phyloP scores from a whole-genome alignment of 2,797 vertebrate species.

The Coccyzus lansbergi region DNA sequence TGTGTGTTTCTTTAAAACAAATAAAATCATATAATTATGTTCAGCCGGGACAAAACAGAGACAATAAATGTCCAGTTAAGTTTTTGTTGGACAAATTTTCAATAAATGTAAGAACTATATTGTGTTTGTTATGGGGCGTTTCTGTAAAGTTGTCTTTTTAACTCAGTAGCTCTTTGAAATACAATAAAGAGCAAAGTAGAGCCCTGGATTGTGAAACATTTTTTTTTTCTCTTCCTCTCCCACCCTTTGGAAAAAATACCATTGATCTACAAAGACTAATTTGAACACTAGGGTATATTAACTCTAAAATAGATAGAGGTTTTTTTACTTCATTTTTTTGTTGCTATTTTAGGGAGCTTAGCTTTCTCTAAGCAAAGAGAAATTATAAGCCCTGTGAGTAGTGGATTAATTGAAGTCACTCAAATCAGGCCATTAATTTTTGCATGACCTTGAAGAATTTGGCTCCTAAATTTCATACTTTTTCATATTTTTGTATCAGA shows the following conservation, averaged over 20 bases:
- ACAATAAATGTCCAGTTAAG: neutral
- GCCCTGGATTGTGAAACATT: neutral
- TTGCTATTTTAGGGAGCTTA: neutral
- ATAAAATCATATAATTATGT: neutral
- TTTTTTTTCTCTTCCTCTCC: neutral
- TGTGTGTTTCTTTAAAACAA: neutral
- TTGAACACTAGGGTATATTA: neutral
- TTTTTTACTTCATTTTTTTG: neutral
- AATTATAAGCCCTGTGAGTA: slow-evolving; percentile 1
- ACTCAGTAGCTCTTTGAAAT: neutral
- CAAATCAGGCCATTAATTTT: slow-evolving; percentile 40
- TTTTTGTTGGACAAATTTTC: neutral
- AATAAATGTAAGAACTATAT: neutral
- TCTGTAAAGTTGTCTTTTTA: neutral
- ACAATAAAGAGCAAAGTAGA: neutral
- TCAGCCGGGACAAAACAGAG: neutral
- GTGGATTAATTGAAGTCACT: slow-evolving; percentile 52
- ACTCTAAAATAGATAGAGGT: neutral
- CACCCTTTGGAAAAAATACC: neutral
- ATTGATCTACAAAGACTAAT: neutral
- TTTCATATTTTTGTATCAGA: neutral
- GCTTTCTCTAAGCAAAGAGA: slow-evolving; percentile 27
- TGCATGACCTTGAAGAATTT: slow-evolving; percentile 40
- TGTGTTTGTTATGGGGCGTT: neutral
- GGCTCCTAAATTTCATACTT: slow-evolving; percentile 33